phyloP scores from a whole-genome alignment of 2,113 vertebrate species.

The Lipophrys pholis region DNA sequence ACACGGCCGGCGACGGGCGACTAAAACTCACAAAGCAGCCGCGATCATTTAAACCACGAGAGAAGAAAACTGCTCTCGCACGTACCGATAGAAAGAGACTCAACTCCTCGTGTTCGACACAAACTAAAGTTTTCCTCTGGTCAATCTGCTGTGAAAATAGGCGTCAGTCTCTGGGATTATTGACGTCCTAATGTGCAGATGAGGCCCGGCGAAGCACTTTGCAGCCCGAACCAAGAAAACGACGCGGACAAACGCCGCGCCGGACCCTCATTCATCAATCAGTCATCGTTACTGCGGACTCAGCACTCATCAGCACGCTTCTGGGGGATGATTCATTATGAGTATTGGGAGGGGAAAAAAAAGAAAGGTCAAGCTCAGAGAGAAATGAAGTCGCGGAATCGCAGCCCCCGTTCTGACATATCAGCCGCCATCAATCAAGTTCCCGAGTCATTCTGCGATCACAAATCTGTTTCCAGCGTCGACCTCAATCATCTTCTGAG shows the following conservation, averaged over 20 bases:
- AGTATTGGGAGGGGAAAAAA: constrained; percentile 12
- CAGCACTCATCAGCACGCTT: constrained; percentile 43
- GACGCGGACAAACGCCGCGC: constrained; percentile 8
- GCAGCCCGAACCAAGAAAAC: constrained; percentile 5
- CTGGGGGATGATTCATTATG: constrained; percentile 42
- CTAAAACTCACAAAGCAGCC: constrained; percentile 25
- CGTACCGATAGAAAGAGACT: too few species aligned
- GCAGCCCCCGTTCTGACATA: constrained; percentile 22
- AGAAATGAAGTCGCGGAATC: constrained; percentile 10
- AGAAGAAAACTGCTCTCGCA: too few species aligned
- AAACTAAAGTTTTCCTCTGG: neutral
- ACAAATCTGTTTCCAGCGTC: constrained; percentile 38
- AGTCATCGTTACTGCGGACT: constrained; percentile 25
- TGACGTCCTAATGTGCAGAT: constrained; percentile 13
- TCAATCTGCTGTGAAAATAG: constrained; percentile 8
- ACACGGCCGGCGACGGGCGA: constrained; percentile 2
- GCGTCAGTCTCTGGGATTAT: constrained; percentile 33
- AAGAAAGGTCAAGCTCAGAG: constrained; percentile 50
- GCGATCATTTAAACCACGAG: too few species aligned
- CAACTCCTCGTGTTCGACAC: neutral
- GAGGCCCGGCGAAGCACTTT: constrained; percentile 16
- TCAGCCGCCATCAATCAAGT: constrained; percentile 56
- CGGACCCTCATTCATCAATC: constrained; percentile 44
- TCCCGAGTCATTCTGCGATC: constrained; percentile 28
- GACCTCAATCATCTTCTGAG: constrained; percentile 34